Evolutionary conservation across 1,140 invertebrate genomes (phyloP).

Genomic region (Orius insidiosus): DNA sequence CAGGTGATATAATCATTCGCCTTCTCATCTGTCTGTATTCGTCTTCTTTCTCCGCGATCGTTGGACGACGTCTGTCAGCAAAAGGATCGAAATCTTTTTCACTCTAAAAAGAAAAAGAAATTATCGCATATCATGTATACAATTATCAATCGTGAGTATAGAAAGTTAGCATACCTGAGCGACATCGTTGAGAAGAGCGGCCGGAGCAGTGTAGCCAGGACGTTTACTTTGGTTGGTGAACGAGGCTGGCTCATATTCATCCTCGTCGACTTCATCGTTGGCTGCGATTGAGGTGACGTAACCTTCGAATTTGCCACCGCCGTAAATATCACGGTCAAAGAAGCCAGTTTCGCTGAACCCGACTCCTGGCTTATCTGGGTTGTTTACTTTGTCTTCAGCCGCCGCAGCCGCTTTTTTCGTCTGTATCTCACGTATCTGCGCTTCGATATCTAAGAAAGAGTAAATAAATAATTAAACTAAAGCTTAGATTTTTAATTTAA

Average conservation of each 20-base stretch:
- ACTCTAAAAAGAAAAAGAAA: slow-evolving; percentile 39
- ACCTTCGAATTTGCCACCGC: slow-evolving; percentile 73
- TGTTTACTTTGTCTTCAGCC: slow-evolving; percentile 24
- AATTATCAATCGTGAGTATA: background rate
- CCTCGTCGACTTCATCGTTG: slow-evolving; percentile 80
- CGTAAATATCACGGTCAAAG: slow-evolving; percentile 89
- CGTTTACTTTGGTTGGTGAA: slow-evolving; percentile 44
- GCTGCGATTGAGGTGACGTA: slow-evolving; percentile 92
- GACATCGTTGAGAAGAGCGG: slow-evolving; percentile 77
- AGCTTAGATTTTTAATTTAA: no score
- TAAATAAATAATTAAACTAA: slow-evolving; percentile 18
- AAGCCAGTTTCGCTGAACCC: slow-evolving; percentile 72
- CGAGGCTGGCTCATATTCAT: slow-evolving; percentile 61
- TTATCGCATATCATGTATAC: background rate
- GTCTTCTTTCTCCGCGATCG: slow-evolving; percentile 90
- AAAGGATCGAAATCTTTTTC: slow-evolving; percentile 92
- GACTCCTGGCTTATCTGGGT: slow-evolving; percentile 47
- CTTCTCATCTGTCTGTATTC: slow-evolving; percentile 81
- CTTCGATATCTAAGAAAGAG: slow-evolving; percentile 66
- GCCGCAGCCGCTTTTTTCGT: slow-evolving; percentile 64
- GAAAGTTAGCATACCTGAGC: slow-evolving; percentile 44
- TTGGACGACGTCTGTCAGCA: slow-evolving; percentile 75
- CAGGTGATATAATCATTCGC: slow-evolving; percentile 87
- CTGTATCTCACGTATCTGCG: slow-evolving; percentile 79
- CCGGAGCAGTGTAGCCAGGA: slow-evolving; percentile 68